Base-by-base conservation (phyloP, 2,113 vertebrate genomes). In the Butorides virescens region DNA sequence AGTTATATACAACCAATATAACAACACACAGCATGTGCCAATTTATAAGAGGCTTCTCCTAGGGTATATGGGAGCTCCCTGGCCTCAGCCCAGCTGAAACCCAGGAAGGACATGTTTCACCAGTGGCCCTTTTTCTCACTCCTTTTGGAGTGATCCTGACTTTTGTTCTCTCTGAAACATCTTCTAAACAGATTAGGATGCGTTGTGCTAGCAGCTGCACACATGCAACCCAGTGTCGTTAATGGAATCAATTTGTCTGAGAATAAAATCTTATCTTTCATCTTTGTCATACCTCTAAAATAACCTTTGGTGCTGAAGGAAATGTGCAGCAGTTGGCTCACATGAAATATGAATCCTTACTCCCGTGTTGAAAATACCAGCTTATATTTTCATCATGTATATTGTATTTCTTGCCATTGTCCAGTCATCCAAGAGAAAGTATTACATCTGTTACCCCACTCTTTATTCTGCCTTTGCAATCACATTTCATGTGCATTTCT, bases 221-320 rank as follows among this genome's bases (percentile, higher is more conserved):
- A 12, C 66, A 52, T 26, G 27, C 56, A 53, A 27, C 49, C 46
- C 92, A 19, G 70, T 6, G 77, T 49, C 1, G 0, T 61, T 68
- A 79, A 78, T 30, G 55, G 81, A 87, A 91, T 82, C 77, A 53
- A 53, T 95, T 90, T 96, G 71, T 80, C 79, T 50, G 49, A 49
- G 70, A 53, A 59, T 29, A 87, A 93, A 88, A 44, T 47, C 80
- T 63, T 74, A n/a, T 77, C 89, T 92, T 87, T 78, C 86, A 87
- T 95, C 89, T 92, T 89, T 89, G 89, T 75, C 76, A 63, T 91
- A 65, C 36, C 44, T 85, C 76, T 67, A 75, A 89, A 85, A 72
- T 74, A 95, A n/a, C 25, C 10, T 16, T 15, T 29, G 3, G 79
- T 53, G 79, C 63, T 86, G 92, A 92, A 71, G 86, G 88, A 93